Conservation (phyloP, 2,888 invertebrate genomes). For the Aleiodes alternator region DNA sequence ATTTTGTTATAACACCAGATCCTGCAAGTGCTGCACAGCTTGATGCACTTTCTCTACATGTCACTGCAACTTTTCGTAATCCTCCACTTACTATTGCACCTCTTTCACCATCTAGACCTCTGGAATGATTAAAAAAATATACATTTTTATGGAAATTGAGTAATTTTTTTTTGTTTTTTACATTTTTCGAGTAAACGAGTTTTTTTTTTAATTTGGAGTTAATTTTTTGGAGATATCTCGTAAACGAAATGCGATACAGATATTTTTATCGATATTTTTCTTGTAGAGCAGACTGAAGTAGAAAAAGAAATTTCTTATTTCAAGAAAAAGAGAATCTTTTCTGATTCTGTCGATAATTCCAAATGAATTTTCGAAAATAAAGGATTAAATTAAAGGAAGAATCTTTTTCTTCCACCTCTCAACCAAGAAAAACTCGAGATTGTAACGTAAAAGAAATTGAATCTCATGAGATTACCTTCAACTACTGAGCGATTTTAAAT, state of each 20-base stretch:
- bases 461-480: not conserved
- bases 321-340: not conserved
- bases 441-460: no score
- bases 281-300: no score
- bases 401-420: no score
- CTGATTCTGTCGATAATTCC: no score
- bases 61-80: constrained; percentile 70
- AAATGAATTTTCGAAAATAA: not conserved
- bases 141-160: no score
- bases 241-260: no score
- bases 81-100: constrained; percentile 62
- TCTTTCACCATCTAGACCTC: constrained; percentile 7
- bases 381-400: no score
- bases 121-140: not conserved
- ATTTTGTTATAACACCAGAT: constrained; percentile 70
- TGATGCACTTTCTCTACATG: constrained; percentile 73
- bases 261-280: no score
- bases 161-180: not conserved
- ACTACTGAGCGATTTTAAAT: not conserved
- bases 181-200: not conserved
- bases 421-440: no score
- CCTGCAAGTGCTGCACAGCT: constrained; percentile 75
- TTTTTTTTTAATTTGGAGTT: not conserved
- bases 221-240: not conserved
- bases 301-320: no score